phyloP scores from a whole-genome alignment of 2,113 vertebrate species.

The Pseudorhombus dupliciocellatus region DNA sequence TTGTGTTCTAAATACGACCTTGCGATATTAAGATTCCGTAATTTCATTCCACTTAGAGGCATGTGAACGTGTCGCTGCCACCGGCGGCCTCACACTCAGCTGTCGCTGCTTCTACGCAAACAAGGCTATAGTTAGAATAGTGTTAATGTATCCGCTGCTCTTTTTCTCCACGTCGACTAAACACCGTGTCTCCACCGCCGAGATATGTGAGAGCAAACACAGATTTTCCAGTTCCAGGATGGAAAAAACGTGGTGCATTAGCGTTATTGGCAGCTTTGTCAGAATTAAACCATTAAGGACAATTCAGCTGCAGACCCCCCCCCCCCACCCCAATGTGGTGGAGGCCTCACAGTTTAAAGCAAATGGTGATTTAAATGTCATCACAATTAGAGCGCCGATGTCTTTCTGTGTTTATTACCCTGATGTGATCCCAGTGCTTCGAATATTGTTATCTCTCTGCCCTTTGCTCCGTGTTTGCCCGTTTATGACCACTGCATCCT shows the following conservation, averaged over 20 bases:
- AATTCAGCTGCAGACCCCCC: background rate
- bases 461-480: conserved; percentile 64
- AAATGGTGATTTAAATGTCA: background rate
- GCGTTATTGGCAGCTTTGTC: background rate
- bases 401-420: background rate
- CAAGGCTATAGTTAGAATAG: background rate
- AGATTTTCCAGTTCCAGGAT: background rate
- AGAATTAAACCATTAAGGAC: background rate
- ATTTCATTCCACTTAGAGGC: too few species aligned
- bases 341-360: background rate
- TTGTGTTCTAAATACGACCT: background rate
- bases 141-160: background rate
- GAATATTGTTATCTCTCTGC: conserved; percentile 56
- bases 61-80: too few species aligned
- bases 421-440: conserved; percentile 1
- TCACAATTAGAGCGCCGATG: background rate
- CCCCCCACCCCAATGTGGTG: background rate
- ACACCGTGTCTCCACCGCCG: background rate
- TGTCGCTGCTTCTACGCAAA: background rate
- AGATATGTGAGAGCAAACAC: background rate
- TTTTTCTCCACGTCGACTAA: background rate
- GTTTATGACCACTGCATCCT: conserved; percentile 60
- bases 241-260: background rate
- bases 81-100: background rate
- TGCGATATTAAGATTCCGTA: too few species aligned